Conservation (phyloP, 1,140 invertebrate species). For the Aplysia californica region DNA sequence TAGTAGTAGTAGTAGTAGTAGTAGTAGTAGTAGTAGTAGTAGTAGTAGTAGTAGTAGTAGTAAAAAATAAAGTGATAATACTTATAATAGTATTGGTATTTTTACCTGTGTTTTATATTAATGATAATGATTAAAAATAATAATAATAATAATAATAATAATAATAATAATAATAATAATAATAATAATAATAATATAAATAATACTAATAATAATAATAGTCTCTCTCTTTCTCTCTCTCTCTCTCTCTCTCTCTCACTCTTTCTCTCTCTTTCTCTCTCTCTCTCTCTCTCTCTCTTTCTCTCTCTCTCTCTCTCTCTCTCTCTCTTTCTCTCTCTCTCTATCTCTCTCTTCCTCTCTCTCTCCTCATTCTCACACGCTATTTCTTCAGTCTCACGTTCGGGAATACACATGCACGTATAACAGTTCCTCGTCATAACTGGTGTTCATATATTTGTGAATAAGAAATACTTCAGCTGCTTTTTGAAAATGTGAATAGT, state of each 20-base stretch:
- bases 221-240: neutral
- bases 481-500: no score
- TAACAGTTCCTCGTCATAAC: neutral
- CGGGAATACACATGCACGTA: no score
- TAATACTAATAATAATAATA: no score
- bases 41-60: neutral
- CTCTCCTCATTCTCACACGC: no score
- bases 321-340: no score
- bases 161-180: neutral
- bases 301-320: conserved; percentile 14
- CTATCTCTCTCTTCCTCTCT: no score
- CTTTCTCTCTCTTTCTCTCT: neutral
- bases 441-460: no score
- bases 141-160: neutral
- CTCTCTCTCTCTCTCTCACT: no score
- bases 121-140: no score
- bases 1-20: no score
- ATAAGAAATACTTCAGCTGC: no score
- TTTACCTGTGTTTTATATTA: neutral
- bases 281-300: neutral
- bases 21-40: neutral
- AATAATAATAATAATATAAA: neutral
- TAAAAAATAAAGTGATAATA: neutral
- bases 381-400: no score
- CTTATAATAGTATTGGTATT: neutral